Percentiles rank a stretch among this genome's conserved stretches.
phyloP scores from a whole-genome alignment of 2,888 invertebrate species.

The Meteorus colon region DNA sequence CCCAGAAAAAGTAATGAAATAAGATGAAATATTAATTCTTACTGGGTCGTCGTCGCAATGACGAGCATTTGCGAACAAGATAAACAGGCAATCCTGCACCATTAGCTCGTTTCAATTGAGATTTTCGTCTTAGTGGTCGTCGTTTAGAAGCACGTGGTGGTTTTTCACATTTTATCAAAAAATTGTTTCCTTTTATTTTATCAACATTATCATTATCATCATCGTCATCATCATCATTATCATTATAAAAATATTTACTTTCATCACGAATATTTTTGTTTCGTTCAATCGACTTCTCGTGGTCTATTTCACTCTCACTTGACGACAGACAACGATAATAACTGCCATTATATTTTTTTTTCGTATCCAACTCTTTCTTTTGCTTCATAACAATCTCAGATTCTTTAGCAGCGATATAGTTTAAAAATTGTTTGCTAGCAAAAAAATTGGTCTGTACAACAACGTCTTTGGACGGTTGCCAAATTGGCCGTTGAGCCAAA shows the following conservation, averaged over 20 bases:
- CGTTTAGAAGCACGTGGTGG: constrained; percentile 57
- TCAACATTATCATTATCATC: not conserved
- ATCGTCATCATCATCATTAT: constrained; percentile 10
- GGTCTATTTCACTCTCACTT: constrained; percentile 63
- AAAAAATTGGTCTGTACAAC: constrained; percentile 62
- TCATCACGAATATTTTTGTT: constrained; percentile 5
- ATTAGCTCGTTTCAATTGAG: constrained; percentile 63
- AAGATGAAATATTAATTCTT: constrained; percentile 55
- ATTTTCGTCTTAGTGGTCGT: constrained; percentile 67
- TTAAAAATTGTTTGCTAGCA: constrained; percentile 67
- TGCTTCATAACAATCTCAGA: constrained; percentile 5
- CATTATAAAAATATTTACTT: not conserved
- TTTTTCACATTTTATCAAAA: constrained; percentile 42
- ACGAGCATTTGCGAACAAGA: constrained; percentile 69
- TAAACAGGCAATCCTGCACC: constrained; percentile 68
- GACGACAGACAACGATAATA: constrained; percentile 62
- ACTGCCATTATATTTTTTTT: constrained; percentile 28
- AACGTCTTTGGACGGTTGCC: constrained; percentile 53
- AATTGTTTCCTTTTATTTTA: constrained; percentile 4
- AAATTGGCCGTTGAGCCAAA: constrained; percentile 56
- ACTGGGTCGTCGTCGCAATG: constrained; percentile 69
- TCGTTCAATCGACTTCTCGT: constrained; percentile 26
- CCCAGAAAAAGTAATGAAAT: not conserved
- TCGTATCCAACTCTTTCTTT: not conserved
- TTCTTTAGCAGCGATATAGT: constrained; percentile 62